Base-by-base conservation (phyloP, 2,797 vertebrate genomes). In the Coregonus ussuriensis region DNA sequence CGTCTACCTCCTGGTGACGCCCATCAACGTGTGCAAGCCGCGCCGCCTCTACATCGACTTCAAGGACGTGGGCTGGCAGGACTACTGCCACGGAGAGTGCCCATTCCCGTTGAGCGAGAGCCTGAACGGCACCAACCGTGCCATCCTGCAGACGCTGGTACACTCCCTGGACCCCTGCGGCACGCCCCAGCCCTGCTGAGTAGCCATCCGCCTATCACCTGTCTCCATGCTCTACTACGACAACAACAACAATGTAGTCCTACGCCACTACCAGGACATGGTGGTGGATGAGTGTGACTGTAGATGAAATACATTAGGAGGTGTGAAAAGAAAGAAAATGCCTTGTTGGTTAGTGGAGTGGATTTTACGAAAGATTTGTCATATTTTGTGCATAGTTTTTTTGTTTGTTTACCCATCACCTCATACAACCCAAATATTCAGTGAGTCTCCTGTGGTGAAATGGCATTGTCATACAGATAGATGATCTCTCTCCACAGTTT, bases 271-370 rank as follows among this genome's bases (percentile, higher is more conserved):
- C 25, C 95, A 98, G 84, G 96, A 99, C 87, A 98, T 99, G 98
- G 96, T 97, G 88, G 97, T 99, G 91, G 96, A 99, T 0, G 96
- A 98, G 89, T 98, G 98, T 0, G 97, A 97, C 1, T 99, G 98
- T 86, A 93, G 97, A 62, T 99, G 85, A 94, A 78, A 3, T 25
- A 9, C 41, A 41, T 2, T 7, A 41, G 18, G 54, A 25, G 41
- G 41, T n/a, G 15, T n/a, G 59, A 63, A 41, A 41, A 41, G 1
- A 41, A 41, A 41, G 41, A 41, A 41, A 41, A 41, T 41, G 41
- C 1, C 41, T 6, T 11, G 15, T 6, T 4, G 29, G 25, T 25
- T 9, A 4, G 25, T 21, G n/a, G 7, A 65, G 21, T 18, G 7
- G n/a, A 29, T 65, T 21, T 7, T 41, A 41, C 7, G 41, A 41